These are phyloP conservation scores for Hemithea aestivaria DNA, from an alignment of 2,888 invertebrate genomes.

Conservation along the genomic window DNA sequence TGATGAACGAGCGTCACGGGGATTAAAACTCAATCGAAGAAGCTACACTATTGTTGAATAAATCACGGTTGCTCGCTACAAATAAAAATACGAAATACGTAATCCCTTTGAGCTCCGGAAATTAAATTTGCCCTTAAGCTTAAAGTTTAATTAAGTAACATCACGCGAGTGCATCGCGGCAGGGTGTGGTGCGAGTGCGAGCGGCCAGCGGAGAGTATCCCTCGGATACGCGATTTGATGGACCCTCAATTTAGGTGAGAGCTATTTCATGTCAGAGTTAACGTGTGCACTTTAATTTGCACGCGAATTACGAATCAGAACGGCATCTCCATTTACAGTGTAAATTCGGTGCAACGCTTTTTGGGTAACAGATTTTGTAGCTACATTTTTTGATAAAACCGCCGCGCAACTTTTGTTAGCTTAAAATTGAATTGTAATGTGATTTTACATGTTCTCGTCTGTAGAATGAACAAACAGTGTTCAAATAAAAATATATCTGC, in stretches of 20 bases:
- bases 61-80: constrained; percentile 32
- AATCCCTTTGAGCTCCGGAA: constrained; percentile 61
- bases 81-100: constrained; percentile 56
- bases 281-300: constrained; percentile 45
- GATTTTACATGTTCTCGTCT: too few species aligned
- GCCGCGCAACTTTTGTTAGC: too few species aligned
- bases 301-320: constrained; percentile 31
- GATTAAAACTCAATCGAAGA: constrained; percentile 25
- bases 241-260: constrained; percentile 58
- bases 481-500: too few species aligned
- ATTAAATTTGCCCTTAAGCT: constrained; percentile 70
- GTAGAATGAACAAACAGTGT: too few species aligned
- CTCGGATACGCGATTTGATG: constrained; percentile 45
- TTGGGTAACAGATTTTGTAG: too few species aligned
- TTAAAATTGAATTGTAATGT: too few species aligned
- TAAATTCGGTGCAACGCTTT: too few species aligned
- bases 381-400: too few species aligned
- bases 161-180: constrained; percentile 53
- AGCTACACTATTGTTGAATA: constrained; percentile 34
- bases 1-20: too few species aligned
- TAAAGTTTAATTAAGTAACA: constrained; percentile 68
- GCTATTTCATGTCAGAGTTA: constrained; percentile 31
- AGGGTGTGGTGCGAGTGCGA: constrained; percentile 24
- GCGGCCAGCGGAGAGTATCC: constrained; percentile 19
- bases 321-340: constrained; percentile 9